phyloP scores from a whole-genome alignment of 2,888 invertebrate genomes.

The Molorchus minor region DNA sequence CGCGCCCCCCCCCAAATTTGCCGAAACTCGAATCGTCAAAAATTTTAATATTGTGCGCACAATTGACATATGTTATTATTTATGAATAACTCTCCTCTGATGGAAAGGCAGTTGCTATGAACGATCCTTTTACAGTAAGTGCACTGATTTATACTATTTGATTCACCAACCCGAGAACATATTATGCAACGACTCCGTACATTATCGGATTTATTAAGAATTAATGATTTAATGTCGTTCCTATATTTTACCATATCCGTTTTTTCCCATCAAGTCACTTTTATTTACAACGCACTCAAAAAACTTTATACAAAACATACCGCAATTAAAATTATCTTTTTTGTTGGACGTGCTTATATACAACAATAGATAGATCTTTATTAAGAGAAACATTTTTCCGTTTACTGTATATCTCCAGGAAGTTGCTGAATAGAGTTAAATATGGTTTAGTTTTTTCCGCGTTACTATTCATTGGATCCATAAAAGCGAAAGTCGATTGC shows the following conservation, averaged over 20 bases:
- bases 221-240: constrained; percentile 1
- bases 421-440: background rate
- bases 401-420: background rate
- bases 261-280: background rate
- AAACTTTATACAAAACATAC: too few species aligned
- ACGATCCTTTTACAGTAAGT: constrained; percentile 4
- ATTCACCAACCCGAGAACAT: background rate
- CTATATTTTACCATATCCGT: constrained; percentile 1
- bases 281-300: constrained; percentile 9
- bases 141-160: background rate
- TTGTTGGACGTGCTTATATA: constrained; percentile 10
- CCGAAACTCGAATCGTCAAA: too few species aligned
- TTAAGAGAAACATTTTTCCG: background rate
- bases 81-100: too few species aligned
- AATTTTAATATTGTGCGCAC: too few species aligned
- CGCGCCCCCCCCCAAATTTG: too few species aligned
- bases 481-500: constrained; percentile 12
- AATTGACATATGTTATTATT: too few species aligned
- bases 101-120: background rate
- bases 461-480: constrained; percentile 5
- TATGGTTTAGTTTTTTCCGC: background rate
- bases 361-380: background rate
- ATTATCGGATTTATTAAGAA: constrained; percentile 6
- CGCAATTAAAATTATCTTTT: constrained; percentile 8
- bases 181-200: constrained; percentile 4